Percentiles rank a stretch among this genome's conserved stretches.
These are phyloP conservation scores for Ellobius talpinus DNA, from an alignment of 2,113 vertebrate genomes.

Conservation along the genomic window DNA sequence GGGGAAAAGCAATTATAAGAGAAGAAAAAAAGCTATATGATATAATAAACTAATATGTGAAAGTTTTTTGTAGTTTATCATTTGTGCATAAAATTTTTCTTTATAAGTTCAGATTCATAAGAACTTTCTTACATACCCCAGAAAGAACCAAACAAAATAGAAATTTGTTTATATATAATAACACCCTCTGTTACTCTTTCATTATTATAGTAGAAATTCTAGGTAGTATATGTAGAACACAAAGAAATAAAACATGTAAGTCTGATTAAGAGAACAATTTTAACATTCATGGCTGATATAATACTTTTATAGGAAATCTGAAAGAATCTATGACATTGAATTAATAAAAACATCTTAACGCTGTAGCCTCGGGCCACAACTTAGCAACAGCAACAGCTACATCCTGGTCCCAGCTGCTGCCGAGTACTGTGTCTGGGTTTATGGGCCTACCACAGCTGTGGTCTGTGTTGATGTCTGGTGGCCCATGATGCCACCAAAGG, in stretches of 20 bases:
- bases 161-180: not conserved
- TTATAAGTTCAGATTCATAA: not conserved
- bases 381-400: not conserved
- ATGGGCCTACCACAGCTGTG: not conserved
- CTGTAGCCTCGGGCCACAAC: not conserved
- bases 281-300: not conserved
- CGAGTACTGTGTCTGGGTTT: not conserved
- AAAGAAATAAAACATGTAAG: not conserved
- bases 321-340: not conserved
- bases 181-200: not conserved
- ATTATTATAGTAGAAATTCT: not conserved
- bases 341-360: not conserved
- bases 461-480: not conserved
- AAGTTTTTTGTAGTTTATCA: not conserved
- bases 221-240: not conserved
- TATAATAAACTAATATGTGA: not conserved
- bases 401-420: not conserved
- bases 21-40: not conserved
- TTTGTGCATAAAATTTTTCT: not conserved
- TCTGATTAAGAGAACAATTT: not conserved
- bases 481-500: not conserved
- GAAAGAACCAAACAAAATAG: not conserved
- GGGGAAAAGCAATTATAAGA: not conserved
- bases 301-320: not conserved
- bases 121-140: not conserved